Evolutionary conservation across 2,888 invertebrate genomes (phyloP).

Genomic region (Coremacera marginata): DNA sequence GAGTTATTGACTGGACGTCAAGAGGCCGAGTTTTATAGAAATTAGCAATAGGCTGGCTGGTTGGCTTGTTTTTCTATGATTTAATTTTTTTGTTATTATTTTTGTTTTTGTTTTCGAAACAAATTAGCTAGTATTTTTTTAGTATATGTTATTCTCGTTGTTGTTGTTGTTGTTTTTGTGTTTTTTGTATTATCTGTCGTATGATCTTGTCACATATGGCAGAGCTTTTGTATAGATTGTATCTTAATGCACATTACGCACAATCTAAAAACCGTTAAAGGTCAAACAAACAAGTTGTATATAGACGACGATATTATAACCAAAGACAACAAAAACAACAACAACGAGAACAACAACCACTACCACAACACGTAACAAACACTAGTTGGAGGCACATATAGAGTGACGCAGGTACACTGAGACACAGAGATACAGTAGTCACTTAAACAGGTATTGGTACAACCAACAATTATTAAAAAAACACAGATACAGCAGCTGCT

Average conservation of each 20-base stretch:
- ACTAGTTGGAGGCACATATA: background rate
- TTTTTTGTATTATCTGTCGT: slow-evolving; percentile 15
- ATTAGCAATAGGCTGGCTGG: no score
- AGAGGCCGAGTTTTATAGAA: background rate
- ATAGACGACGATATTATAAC: slow-evolving; percentile 2
- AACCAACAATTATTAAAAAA: background rate
- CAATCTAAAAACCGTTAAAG: slow-evolving; percentile 41
- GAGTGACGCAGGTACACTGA: background rate
- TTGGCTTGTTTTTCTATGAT: no score
- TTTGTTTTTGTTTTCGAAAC: slow-evolving; percentile 8
- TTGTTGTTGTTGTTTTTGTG: slow-evolving; percentile 41
- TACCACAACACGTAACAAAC: background rate
- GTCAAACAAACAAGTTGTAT: slow-evolving; percentile 42
- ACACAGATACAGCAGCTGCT: slow-evolving; percentile 19
- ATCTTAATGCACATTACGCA: slow-evolving; percentile 35
- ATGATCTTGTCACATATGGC: slow-evolving; percentile 18
- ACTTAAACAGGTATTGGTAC: background rate
- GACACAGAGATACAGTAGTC: background rate
- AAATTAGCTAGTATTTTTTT: slow-evolving; percentile 3
- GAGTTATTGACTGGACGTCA: slow-evolving; percentile 4
- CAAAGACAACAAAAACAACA: background rate
- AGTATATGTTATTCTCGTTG: slow-evolving; percentile 29
- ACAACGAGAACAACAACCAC: background rate
- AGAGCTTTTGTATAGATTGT: slow-evolving; percentile 20
- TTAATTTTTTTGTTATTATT: background rate